A percentile compares a stretch with the other conserved stretches of the same genome.
These are phyloP conservation scores for Myripristis murdjan DNA, from an alignment of 2,797 vertebrate genomes.

Conservation along the genomic window DNA sequence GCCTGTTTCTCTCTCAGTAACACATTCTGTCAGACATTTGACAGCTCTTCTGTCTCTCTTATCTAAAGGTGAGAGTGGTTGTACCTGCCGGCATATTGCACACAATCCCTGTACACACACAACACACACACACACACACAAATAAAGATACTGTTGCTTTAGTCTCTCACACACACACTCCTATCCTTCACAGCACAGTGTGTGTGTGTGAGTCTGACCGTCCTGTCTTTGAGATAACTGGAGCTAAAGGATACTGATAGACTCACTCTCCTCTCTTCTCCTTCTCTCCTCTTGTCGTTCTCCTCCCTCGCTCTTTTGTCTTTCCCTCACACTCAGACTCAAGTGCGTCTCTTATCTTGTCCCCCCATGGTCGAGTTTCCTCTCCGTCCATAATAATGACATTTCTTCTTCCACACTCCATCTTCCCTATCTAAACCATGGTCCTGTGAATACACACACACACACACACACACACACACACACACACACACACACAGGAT, in stretches of 20 bases:
- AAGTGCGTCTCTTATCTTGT: constrained; percentile 63
- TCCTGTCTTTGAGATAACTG: background rate
- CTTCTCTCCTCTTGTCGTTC: constrained; percentile 13
- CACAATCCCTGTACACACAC: too few species aligned
- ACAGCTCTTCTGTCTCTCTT: too few species aligned
- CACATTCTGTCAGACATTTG: too few species aligned
- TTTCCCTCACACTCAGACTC: constrained; percentile 28
- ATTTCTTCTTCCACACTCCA: too few species aligned
- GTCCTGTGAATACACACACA: background rate
- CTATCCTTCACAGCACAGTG: background rate
- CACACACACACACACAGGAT: background rate
- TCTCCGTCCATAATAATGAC: constrained; percentile 49
- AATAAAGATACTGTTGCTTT: background rate
- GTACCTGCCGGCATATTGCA: too few species aligned
- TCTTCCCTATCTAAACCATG: constrained; percentile 39
- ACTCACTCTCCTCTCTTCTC: constrained; percentile 16
- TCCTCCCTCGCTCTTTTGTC: background rate
- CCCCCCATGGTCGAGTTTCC: constrained; percentile 60
- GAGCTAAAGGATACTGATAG: background rate
- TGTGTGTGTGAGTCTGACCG: background rate
- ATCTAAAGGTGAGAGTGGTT: too few species aligned
- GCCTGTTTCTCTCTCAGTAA: background rate
- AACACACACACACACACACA: background rate
- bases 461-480: constrained; percentile 3
- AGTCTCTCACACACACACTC: background rate